Evolutionary conservation across 2,797 vertebrate species (phyloP).

Genomic region (Scolopax rusticola): DNA sequence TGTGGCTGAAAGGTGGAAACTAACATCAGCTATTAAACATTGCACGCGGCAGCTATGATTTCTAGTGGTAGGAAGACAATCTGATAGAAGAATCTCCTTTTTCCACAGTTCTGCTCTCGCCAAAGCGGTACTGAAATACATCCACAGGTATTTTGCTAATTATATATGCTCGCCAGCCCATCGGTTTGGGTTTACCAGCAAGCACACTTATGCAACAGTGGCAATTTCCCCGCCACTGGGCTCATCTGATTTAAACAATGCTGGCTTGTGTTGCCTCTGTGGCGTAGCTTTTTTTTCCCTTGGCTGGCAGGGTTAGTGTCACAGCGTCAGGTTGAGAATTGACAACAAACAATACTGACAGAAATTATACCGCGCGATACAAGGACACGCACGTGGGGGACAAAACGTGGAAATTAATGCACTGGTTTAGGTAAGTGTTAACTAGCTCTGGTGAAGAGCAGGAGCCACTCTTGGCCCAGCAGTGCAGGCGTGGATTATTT

Average conservation of each 20-base stretch:
- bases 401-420: not conserved
- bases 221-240: conserved; percentile 49
- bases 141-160: conserved; percentile 13
- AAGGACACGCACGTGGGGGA: conserved; percentile 21
- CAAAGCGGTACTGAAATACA: not conserved
- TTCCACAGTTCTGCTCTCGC: not conserved
- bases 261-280: conserved; percentile 48
- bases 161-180: conserved; percentile 16
- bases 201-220: conserved; percentile 22
- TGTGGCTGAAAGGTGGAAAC: conserved; percentile 35
- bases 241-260: conserved; percentile 71
- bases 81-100: conserved; percentile 3
- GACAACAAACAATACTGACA: conserved; percentile 59
- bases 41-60: not conserved
- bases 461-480: not conserved
- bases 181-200: conserved; percentile 19
- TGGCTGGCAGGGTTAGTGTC: conserved; percentile 65
- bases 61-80: not conserved
- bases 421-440: not conserved
- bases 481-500: not conserved
- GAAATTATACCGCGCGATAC: not conserved
- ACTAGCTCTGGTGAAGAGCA: not conserved
- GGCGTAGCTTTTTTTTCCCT: conserved; percentile 60
- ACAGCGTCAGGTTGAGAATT: conserved; percentile 48
- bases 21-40: conserved; percentile 26